Conservation (phyloP, 2,797 vertebrate species). For the Leucoraja ocellata region DNA sequence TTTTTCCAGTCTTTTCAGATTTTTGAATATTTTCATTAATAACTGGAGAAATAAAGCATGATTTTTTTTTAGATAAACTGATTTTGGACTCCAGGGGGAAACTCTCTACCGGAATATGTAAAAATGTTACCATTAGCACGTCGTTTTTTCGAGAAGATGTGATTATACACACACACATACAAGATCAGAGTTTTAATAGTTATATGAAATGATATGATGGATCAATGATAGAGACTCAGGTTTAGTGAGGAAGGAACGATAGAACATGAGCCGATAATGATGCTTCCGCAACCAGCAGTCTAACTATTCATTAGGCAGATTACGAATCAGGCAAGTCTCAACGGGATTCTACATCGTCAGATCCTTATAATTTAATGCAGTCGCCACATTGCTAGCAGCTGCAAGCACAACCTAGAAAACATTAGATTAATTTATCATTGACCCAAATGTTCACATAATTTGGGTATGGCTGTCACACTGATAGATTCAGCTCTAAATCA, state of each 20-base stretch:
- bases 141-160: no score
- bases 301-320: background rate
- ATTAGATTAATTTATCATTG: background rate
- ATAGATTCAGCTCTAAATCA: background rate
- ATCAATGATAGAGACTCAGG: background rate
- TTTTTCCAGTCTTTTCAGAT: no score
- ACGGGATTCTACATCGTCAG: background rate
- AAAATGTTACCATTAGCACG: no score
- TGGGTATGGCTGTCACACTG: background rate
- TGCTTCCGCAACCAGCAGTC: background rate
- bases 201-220: background rate
- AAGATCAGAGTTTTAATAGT: no score
- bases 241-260: background rate
- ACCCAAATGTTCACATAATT: background rate
- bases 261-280: background rate
- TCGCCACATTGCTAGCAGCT: background rate
- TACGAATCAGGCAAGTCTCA: background rate
- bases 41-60: no score
- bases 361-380: background rate
- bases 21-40: no score
- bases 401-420: background rate
- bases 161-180: no score
- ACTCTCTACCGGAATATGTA: no score
- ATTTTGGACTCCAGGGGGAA: no score
- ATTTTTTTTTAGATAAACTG: no score